Evolutionary conservation across 2,888 invertebrate species (phyloP), one percentile per base, ranked within the genome.

Genomic region (Diarsia dahlii): DNA sequence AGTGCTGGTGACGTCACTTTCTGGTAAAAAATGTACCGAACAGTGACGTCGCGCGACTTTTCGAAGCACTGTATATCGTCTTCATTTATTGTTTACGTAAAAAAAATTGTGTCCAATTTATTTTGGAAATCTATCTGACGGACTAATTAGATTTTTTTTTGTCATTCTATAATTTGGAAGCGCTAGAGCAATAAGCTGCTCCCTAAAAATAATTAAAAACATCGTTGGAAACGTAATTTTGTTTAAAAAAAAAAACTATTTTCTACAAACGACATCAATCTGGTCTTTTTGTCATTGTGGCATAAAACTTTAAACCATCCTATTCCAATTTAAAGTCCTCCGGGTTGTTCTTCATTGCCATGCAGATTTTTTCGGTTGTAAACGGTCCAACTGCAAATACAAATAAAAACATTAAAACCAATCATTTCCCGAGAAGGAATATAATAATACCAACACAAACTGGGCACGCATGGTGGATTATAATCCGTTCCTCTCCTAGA

Each of bases 321-420:
- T 73, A 84, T 3, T 18, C 15, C 20, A 81, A 50, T 75, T 72
- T 84, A 18, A 84, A 86, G 46, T 86, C 80, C 20, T 63, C 50
- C 0, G 64, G 73, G 3, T 64, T 67, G 2, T 65, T 80, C 4
- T 70, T 74, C 3, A 87, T 81, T 12, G 89, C 78, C 73, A 88
- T 70, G 23, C 88, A 88, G 13, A 92, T 82, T 15, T 87, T 89
- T 60, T 92, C 91, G 3, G 87, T 78, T 1, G 90, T 88, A 63
- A 78, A 91, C 0, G 93, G 89, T 34, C 92, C 92, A 82, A 87
- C 93, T 93, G 90, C 76, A 92, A 90, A 70, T 4, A 76, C 9
- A 58, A 48, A 65, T 39, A n/a, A 12, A 50, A 0, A 15, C 39
- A 48, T 56, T 13, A 56, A 4, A 60, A 68, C 0, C 13, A 10